A percentile compares a stretch with the other conserved stretches of the same genome.
Conservation (phyloP, 2,113 vertebrate genomes). For the Salminus brasiliensis region DNA sequence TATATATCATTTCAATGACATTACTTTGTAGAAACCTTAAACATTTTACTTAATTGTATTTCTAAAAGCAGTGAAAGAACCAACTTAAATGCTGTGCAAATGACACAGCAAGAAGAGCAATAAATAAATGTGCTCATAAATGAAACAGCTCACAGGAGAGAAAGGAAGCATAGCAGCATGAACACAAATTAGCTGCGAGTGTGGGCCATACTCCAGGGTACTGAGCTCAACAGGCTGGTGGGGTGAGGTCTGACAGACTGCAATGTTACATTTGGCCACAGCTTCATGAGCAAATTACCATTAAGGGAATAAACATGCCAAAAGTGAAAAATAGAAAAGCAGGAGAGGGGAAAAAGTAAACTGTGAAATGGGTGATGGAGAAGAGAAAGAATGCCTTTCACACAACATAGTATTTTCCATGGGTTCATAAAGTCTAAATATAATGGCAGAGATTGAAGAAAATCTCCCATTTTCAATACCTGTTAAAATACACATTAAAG, state of each 20-base stretch:
- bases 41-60: too few species aligned
- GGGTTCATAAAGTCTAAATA: slow-evolving; percentile 16
- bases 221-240: slow-evolving; percentile 11
- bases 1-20: too few species aligned
- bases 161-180: neutral
- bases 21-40: too few species aligned
- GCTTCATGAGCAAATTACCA: slow-evolving; percentile 16
- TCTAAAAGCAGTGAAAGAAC: too few species aligned
- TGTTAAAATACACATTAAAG: too few species aligned
- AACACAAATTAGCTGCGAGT: neutral
- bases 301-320: slow-evolving; percentile 52
- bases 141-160: neutral
- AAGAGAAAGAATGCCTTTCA: neutral
- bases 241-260: slow-evolving; percentile 33
- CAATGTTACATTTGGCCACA: slow-evolving; percentile 63
- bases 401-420: too few species aligned
- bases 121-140: neutral
- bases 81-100: neutral
- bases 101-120: neutral
- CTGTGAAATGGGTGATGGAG: neutral
- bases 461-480: too few species aligned
- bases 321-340: slow-evolving; percentile 55
- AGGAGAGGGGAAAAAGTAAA: slow-evolving; percentile 6
- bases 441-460: too few species aligned
- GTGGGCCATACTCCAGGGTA: slow-evolving; percentile 8